phyloP scores from a whole-genome alignment of 2,888 invertebrate species.

The Pristionchus mayeri region DNA sequence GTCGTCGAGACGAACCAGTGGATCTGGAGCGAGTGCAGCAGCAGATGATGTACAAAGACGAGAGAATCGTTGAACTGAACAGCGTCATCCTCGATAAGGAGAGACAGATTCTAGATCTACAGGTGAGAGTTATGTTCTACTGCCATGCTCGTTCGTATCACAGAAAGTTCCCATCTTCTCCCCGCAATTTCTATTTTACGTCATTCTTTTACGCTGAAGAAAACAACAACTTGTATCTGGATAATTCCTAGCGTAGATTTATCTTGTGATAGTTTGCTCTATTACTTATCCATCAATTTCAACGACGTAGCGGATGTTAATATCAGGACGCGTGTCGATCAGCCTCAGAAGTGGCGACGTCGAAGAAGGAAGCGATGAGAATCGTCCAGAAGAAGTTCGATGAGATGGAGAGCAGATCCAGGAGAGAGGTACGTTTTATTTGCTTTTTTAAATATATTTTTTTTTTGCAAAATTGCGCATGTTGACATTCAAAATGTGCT shows the following conservation, averaged over 20 bases:
- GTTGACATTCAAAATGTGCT: no score
- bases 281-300: no score
- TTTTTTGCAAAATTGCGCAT: no score
- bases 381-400: slow-evolving; percentile 69
- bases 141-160: no score
- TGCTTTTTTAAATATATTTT: neutral
- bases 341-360: slow-evolving; percentile 71
- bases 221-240: no score
- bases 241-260: no score
- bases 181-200: no score
- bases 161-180: no score
- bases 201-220: no score
- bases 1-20: slow-evolving; percentile 34
- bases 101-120: slow-evolving; percentile 85
- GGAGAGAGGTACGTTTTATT: slow-evolving; percentile 22
- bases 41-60: slow-evolving; percentile 78
- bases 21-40: slow-evolving; percentile 61
- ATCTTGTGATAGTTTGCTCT: no score
- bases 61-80: slow-evolving; percentile 82
- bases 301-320: no score
- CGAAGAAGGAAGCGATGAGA: slow-evolving; percentile 71
- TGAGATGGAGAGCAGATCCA: slow-evolving; percentile 55
- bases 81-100: slow-evolving; percentile 85
- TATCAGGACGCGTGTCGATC: slow-evolving; percentile 68
- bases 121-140: no score